These are phyloP conservation scores for Corticium candelabrum DNA, from an alignment of 37 sponge, comb jelly and placozoan species.

Conservation along the genomic window DNA sequence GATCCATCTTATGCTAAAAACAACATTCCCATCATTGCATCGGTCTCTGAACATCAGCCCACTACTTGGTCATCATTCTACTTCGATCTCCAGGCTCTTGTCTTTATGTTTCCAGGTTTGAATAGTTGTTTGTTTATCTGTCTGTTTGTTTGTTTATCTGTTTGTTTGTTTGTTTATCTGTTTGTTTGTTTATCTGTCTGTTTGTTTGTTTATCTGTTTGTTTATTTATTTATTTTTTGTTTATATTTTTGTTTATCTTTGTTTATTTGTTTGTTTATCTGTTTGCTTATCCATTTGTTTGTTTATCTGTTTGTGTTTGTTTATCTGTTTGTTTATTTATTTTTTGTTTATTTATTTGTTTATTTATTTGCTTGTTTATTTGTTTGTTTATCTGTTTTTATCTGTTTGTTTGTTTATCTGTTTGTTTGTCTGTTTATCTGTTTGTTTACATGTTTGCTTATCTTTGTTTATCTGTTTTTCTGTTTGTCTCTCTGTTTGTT, in stretches of 20 bases:
- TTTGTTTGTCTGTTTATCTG: background rate
- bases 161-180: constrained; percentile 62
- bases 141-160: background rate
- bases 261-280: constrained; percentile 75
- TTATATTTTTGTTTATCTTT: constrained; percentile 16
- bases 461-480: constrained; percentile 75
- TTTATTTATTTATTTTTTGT: no score
- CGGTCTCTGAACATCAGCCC: constrained; percentile 98
- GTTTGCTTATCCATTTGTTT: constrained; percentile 30
- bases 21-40: constrained; percentile 99
- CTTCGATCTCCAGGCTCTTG: constrained; percentile 93
- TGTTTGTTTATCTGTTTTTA: constrained; percentile 39
- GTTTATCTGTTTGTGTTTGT: background rate
- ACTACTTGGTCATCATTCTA: constrained; percentile 99
- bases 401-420: constrained; percentile 85
- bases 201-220: background rate
- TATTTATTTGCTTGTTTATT: background rate
- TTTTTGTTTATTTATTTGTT: background rate
- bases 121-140: background rate
- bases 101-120: constrained; percentile 90
- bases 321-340: constrained; percentile 11
- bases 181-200: constrained; percentile 70
- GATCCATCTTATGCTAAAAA: constrained; percentile 99
- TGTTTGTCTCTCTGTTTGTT: constrained; percentile 33
- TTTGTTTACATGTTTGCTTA: background rate